Evolutionary conservation across 2,797 vertebrate genomes (phyloP).

Genomic region (Aotus griseimembra): DNA sequence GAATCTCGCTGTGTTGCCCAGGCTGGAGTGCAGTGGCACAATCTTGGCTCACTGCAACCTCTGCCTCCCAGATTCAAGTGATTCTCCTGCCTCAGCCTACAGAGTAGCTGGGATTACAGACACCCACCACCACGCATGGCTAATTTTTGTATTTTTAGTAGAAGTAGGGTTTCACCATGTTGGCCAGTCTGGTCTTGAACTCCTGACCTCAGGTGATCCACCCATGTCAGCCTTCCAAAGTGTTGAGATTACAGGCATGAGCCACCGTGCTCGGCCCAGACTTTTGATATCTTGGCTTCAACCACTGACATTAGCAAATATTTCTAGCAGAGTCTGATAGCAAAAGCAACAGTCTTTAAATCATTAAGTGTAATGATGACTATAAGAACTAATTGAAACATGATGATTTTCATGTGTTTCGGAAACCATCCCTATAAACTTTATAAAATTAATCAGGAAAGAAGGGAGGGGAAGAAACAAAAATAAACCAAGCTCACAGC

Average conservation of each 20-base stretch:
- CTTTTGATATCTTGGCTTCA: not conserved
- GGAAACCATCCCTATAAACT: not conserved
- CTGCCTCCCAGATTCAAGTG: too few relatives aligned
- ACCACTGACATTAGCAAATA: not conserved
- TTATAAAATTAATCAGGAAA: not conserved
- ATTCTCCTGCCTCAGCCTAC: too few relatives aligned
- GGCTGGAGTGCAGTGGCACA: too few relatives aligned
- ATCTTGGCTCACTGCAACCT: too few relatives aligned
- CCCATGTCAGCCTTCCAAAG: not conserved
- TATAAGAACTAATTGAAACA: not conserved
- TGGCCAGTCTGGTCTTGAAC: not conserved
- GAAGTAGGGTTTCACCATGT: too few relatives aligned
- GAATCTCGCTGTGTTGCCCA: too few relatives aligned
- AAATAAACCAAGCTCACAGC: not conserved
- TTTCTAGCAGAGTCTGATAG: not conserved
- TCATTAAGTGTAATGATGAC: not conserved
- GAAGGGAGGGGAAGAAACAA: not conserved
- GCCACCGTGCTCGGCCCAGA: not conserved
- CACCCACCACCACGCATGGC: too few relatives aligned
- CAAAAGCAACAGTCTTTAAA: slow-evolving; percentile 4
- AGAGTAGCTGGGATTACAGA: too few relatives aligned
- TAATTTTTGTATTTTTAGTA: too few relatives aligned
- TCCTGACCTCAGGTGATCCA: not conserved
- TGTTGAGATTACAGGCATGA: not conserved
- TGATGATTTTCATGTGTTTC: not conserved